Evolutionary conservation across 2,888 invertebrate genomes (phyloP), one percentile per base, ranked within the genome.

Genomic region (Rhimphoctona megacephalus): DNA sequence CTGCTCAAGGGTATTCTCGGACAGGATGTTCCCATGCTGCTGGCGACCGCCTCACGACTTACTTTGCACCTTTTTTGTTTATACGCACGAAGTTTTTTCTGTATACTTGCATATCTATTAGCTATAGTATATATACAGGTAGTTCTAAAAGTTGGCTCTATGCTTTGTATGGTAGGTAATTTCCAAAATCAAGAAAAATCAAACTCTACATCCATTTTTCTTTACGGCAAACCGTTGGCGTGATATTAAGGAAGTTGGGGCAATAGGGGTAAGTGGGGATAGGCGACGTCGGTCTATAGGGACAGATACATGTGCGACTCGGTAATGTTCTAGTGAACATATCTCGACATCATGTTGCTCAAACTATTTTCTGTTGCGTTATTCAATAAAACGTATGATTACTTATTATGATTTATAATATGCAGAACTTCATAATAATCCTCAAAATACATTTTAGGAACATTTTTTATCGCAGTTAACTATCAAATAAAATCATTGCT

Each of bases 11-110:
- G 89, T 83, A 91, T 91, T 87, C 89, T 81, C 83, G 86, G 90
- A 88, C 92, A 92, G 93, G 93, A 92, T 91, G 91, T 93, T 93
- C 93, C 91, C 92, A 93, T 92, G 91, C 88, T 85, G 90, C 89
- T 89, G 87, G 83, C 72, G 88, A 87, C 86, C 72, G 66, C 79
- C 64, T 70, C 80, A 61, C 57, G 54, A 82, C 80, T 88, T 80
- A 85, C 87, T 88, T 90, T 90, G 89, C 90, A 81, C 80, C 88
- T 90, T 90, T 90, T 88, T 85, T 64, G 17, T 64, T 77, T 22
- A 39, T 81, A 74, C 43, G n/a, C 78, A 30, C 66, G 39, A 30
- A 30, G 52, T 74, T 54, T 80, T 49, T 77, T n/a, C 67, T 52
- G 30, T 54, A 25, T 46, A 25, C 57, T 69, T 11, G 72, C 61